Base-by-base conservation (phyloP, 2,888 invertebrate genomes). In the Uloborus plumipes region DNA sequence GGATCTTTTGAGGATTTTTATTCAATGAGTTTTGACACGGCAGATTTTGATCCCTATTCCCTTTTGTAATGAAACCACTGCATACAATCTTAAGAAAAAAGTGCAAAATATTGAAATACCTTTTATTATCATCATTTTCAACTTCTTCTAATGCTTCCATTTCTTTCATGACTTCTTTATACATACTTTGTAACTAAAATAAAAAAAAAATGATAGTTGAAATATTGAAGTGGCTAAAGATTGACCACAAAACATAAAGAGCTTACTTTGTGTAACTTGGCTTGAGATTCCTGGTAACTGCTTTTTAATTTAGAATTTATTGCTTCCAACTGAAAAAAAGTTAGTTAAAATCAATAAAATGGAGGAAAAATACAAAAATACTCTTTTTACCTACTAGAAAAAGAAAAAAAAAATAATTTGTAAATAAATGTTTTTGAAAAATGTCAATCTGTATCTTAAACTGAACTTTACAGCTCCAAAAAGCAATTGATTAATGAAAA, bases 41-140 rank as follows among this genome's bases (percentile, higher is more conserved):
- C 4, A 26, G 4, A 26, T 26, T 4, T 2, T 26, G 26, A 26
- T 4, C 26, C 26, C 26, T 26, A 26, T 26, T 26, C 26, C 26
- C 26, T 26, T 26, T 26, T 26, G 26, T 26, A 2, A 26, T 26
- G 26, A 2, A 2, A 26, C 26, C 26, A 26, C 4, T 26, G 2
- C 4, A 26, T 4, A 26, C 4, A 26, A 26, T 26, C 4, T 26
- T 26, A 26, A 26, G 26, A 26, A 26, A 26, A 26, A 26, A 26
- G 2, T 26, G 26, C 26, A 26, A 26, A 26, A 26, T 26, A 26
- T 3, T 4, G 6, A n/a, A 53, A 39, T 16, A 83, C 83, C 73
- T 72, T 69, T 83, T 83, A 14, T 83, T 83, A n/a, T 83, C 83
- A 72, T 77, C 83, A 75, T 74, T 83, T 73, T 83, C 83, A 49